These are phyloP conservation scores for Microcebus jonahi DNA, from an alignment of 2,113 vertebrate species.

Conservation along the genomic window DNA sequence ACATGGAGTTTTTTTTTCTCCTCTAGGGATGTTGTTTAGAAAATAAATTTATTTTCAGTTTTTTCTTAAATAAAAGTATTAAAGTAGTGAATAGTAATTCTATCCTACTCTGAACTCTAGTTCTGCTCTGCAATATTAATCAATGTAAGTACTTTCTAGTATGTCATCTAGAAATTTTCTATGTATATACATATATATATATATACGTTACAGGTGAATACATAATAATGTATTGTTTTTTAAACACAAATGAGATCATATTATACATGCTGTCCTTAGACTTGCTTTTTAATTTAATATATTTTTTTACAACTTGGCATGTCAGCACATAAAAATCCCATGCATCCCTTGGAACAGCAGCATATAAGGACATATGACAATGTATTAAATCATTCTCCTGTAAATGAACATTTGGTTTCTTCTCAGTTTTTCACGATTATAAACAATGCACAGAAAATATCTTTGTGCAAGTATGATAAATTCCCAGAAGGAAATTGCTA, in stretches of 20 bases:
- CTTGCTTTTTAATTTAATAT: constrained; percentile 25
- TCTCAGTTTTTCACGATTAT: constrained; percentile 1
- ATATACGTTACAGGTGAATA: background rate
- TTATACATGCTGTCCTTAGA: background rate
- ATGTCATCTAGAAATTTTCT: constrained; percentile 1
- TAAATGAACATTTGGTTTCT: background rate
- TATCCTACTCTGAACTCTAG: background rate
- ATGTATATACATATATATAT: background rate
- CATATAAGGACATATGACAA: background rate
- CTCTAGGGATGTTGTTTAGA: background rate
- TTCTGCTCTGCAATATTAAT: background rate
- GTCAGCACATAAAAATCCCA: constrained; percentile 40
- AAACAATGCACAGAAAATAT: constrained; percentile 5
- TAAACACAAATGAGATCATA: constrained; percentile 22
- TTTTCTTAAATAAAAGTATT: constrained; percentile 16
- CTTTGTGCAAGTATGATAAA: background rate
- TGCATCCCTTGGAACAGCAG: background rate
- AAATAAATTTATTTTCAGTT: background rate
- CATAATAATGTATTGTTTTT: background rate
- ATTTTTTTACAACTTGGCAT: background rate
- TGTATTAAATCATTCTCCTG: constrained; percentile 7
- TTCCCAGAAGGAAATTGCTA: background rate
- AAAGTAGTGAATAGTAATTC: background rate
- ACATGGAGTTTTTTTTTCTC: background rate
- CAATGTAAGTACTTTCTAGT: background rate